phyloP scores from a whole-genome alignment of 2,888 invertebrate genomes.

The Patella ulyssiponensis region DNA sequence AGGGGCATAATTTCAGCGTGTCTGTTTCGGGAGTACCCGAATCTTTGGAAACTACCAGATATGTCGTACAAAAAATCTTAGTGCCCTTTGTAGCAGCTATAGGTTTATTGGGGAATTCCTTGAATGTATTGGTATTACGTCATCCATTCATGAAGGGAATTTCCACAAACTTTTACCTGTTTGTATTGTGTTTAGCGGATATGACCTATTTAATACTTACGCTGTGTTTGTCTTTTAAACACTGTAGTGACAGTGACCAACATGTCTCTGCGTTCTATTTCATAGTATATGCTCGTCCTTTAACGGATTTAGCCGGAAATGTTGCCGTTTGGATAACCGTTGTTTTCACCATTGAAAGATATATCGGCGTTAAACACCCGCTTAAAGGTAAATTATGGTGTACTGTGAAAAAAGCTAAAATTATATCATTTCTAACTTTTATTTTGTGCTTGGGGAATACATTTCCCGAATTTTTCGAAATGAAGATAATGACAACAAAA shows the following conservation, averaged over 20 bases:
- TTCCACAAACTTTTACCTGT: slow-evolving; percentile 76
- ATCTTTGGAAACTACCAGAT: slow-evolving; percentile 38
- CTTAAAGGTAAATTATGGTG: slow-evolving; percentile 77
- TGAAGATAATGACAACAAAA: slow-evolving; percentile 38
- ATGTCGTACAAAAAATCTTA: slow-evolving; percentile 56
- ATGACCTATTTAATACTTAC: slow-evolving; percentile 80
- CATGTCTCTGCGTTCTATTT: slow-evolving; percentile 75
- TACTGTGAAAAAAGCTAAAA: slow-evolving; percentile 80
- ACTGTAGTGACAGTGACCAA: slow-evolving; percentile 75
- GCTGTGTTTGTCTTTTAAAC: slow-evolving; percentile 78
- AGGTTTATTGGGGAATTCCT: slow-evolving; percentile 62
- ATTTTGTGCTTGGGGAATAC: slow-evolving; percentile 77
- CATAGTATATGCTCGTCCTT: slow-evolving; percentile 75
- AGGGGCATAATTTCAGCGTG: neutral
- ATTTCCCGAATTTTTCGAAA: slow-evolving; percentile 80
- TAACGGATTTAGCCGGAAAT: slow-evolving; percentile 79
- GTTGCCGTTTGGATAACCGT: slow-evolving; percentile 83
- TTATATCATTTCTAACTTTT: slow-evolving; percentile 77
- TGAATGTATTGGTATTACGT: slow-evolving; percentile 66
- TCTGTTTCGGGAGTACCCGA: neutral
- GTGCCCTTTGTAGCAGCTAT: slow-evolving; percentile 55
- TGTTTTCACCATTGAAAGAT: slow-evolving; percentile 83
- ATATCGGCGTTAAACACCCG: slow-evolving; percentile 83
- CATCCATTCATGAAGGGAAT: slow-evolving; percentile 59
- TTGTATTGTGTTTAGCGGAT: slow-evolving; percentile 81